A percentile compares a stretch with the other conserved stretches of the same genome.
phyloP scores from a whole-genome alignment of 2,113 vertebrate species.

The Cervus canadensis region DNA sequence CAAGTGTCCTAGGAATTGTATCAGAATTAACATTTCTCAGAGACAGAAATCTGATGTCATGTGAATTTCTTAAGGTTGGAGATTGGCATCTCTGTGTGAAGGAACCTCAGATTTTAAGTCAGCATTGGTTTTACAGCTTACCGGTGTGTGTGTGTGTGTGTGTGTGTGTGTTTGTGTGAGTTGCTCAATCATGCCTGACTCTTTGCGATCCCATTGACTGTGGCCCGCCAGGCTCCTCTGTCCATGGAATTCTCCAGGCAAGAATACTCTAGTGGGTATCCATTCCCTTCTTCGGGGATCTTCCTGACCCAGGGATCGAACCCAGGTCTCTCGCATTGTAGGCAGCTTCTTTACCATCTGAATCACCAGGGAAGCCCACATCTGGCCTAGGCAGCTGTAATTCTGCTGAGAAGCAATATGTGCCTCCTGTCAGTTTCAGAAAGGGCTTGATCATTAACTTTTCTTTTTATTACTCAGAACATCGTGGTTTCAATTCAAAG shows the following conservation, averaged over 20 bases:
- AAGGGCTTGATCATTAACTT: slow-evolving; percentile 23
- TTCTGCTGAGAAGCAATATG: slow-evolving; percentile 15
- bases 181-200: not conserved
- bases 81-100: not conserved
- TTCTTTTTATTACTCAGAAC: not conserved
- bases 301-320: not conserved
- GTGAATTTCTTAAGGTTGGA: not conserved
- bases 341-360: not conserved
- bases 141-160: not conserved
- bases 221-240: not conserved
- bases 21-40: slow-evolving; percentile 4
- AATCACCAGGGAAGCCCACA: not conserved
- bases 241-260: not conserved
- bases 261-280: not conserved
- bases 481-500: not conserved
- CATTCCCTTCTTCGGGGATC: not conserved
- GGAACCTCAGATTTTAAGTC: not conserved
- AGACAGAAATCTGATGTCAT: not conserved
- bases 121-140: not conserved
- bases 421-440: not conserved
- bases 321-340: not conserved
- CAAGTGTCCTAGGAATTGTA: not conserved
- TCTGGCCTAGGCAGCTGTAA: not conserved
- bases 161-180: too few relatives aligned
- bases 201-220: not conserved